phyloP scores from a whole-genome alignment of 2,888 invertebrate genomes.

The Tenthredo amoena region DNA sequence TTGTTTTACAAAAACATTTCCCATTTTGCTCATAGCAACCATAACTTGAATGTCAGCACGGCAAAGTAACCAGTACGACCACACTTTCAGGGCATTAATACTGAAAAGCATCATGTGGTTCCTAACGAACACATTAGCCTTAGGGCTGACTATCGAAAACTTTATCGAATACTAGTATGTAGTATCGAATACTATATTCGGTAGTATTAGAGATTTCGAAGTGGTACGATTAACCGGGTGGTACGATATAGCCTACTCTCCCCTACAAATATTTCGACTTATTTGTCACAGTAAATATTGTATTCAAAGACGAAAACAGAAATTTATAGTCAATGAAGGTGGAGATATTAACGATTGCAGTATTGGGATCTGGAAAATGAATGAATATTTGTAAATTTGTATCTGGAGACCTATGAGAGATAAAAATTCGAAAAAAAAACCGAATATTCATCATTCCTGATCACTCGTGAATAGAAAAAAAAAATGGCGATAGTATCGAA shows the following conservation, averaged over 20 bases:
- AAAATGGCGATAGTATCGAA: too few relatives aligned
- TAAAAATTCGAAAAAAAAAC: too few relatives aligned
- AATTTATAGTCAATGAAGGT: background rate
- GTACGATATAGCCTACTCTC: constrained; percentile 18
- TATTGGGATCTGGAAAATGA: too few relatives aligned
- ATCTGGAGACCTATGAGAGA: too few relatives aligned
- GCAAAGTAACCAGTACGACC: constrained; percentile 18
- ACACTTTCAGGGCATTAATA: constrained; percentile 1
- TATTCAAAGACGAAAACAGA: too few relatives aligned
- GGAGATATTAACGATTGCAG: too few relatives aligned
- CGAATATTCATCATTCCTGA: too few relatives aligned
- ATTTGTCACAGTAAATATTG: too few relatives aligned
- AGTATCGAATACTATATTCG: too few relatives aligned
- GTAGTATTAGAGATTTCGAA: constrained; percentile 14
- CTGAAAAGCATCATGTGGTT: constrained; percentile 10
- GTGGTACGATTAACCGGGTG: constrained; percentile 23
- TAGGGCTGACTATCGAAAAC: constrained; percentile 18
- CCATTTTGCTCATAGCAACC: background rate
- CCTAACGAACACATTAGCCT: constrained; percentile 4
- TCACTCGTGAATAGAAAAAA: too few relatives aligned
- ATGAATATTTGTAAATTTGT: too few relatives aligned
- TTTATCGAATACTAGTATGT: constrained; percentile 19
- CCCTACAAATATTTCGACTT: background rate
- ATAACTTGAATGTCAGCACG: background rate
- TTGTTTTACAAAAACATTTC: background rate